Base-by-base conservation (phyloP, 1,140 invertebrate genomes). In the Bradynema listronoti region DNA sequence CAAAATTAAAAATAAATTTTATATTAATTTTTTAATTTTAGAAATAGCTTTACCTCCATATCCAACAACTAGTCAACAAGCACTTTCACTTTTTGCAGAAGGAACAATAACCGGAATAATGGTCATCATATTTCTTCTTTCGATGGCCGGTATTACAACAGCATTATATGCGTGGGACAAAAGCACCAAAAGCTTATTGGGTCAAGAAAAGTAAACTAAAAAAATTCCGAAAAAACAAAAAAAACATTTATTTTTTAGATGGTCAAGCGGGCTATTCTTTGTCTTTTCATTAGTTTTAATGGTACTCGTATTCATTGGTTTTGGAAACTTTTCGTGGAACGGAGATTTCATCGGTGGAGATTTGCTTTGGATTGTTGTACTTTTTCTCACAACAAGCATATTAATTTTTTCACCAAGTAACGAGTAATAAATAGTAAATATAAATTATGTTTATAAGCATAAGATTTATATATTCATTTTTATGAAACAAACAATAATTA, bases 261-360 rank as follows among this genome's bases (percentile, higher is more conserved):
- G 64, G 30, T 51, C 78, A n/a, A 53, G 58, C 2, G 29, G 73
- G 29, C 51, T 78, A 1, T 73, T 76, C 56, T 33, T 77, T 30
- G 50, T 77, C 42, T 77, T 69, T 72, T 58, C 70, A 9, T 47
- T 56, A 11, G 73, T 66, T 57, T 65, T 73, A 25, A 61, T 77
- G 16, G 69, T 61, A 9, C 41, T 77, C 5, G 66, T 70, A 9
- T 33, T 74, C 39, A 52, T 78, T 11, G 73, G 74, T 6, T 52
- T 78, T 9, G 45, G 68, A 27, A 52, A 72, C 16, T 46, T 77
- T 7, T 58, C 61, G 25, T 77, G 75, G 75, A 77, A 69, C 34
- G 74, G 76, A 30, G 75, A 74, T 39, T 77, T 61, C 47, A 50
- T 77, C 22, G 74, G 76, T 11, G 73, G 72, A 11, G 74, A 77